Evolutionary conservation across 2,888 invertebrate genomes (phyloP).

Genomic region (Cynaeus angustus): DNA sequence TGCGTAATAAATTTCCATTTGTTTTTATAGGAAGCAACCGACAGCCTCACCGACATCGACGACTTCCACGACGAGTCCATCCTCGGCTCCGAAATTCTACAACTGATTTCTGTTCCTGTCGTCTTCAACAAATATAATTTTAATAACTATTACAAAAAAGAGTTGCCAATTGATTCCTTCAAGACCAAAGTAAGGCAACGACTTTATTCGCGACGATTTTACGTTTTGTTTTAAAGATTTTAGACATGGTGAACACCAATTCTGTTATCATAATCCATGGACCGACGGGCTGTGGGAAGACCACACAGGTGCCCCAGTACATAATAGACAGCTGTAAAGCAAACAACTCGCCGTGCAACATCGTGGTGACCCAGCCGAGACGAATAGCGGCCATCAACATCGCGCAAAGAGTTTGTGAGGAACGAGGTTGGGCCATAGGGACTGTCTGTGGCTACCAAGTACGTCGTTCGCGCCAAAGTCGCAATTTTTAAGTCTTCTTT

Average conservation of each 20-base stretch:
- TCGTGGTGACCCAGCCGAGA: constrained; percentile 94
- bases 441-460: constrained; percentile 93
- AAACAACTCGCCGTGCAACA: constrained; percentile 82
- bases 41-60: constrained; percentile 32
- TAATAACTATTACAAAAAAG: constrained; percentile 55
- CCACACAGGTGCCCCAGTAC: constrained; percentile 94
- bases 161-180: constrained; percentile 62
- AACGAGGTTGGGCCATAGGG: constrained; percentile 88
- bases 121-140: constrained; percentile 61
- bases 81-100: constrained; percentile 28
- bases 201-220: background rate
- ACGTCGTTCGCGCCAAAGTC: constrained; percentile 4
- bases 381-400: constrained; percentile 95
- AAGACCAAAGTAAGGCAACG: constrained; percentile 55
- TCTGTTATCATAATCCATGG: constrained; percentile 91
- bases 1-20: too few relatives aligned
- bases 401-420: constrained; percentile 87
- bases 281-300: constrained; percentile 96
- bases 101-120: constrained; percentile 46
- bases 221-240: constrained; percentile 73
- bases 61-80: constrained; percentile 37
- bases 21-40: background rate
- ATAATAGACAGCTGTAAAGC: constrained; percentile 86
- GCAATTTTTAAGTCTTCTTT: background rate
- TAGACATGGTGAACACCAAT: constrained; percentile 79